Base-by-base conservation (phyloP, 2,113 vertebrate genomes). In the Cheilinus undulatus region DNA sequence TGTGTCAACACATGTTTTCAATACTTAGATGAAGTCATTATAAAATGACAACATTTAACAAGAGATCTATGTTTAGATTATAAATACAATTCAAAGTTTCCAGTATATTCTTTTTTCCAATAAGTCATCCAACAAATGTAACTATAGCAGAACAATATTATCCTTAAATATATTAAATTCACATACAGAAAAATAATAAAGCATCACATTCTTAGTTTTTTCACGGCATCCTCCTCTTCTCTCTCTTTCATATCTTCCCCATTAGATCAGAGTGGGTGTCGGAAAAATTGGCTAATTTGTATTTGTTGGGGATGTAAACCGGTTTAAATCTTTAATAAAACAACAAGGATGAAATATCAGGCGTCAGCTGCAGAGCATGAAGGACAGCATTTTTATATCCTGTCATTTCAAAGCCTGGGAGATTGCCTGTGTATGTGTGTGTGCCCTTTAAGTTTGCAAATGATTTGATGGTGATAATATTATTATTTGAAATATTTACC, bases 261-360 rank as follows among this genome's bases (percentile, higher is more conserved):
- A 84, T 86, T 85, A 84, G 69, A 87, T 86, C 85, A 78, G 72
- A 71, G 72, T 71, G 40, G 28, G 76, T 88, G 83, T 90, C 85
- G 80, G 60, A 72, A 71, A 90, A 90, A 91, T 78, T 82, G 82
- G 83, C 54, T 77, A 62, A 83, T 85, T 88, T 88, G 84, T 92
- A 91, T 92, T 90, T 91, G 90, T 89, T 85, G 69, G 80, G 68
- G 80, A 92, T 80, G 86, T 88, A 89, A 92, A 93, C 86, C 82
- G 89, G 90, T 90, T 93, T 90, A 89, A 91, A 88, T 90, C 89
- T 93, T 92, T 90, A 92, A 92, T 92, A 92, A 92, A 92, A 90
- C 57, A 89, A 91, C 86, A 85, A 89, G 86, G 85, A 93, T 90
- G 86, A 91, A 92, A 92, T 91, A 90, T 92, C 89, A 90, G 91